Conservation (phyloP, 1,140 invertebrate species). For the Ladona fulva region DNA sequence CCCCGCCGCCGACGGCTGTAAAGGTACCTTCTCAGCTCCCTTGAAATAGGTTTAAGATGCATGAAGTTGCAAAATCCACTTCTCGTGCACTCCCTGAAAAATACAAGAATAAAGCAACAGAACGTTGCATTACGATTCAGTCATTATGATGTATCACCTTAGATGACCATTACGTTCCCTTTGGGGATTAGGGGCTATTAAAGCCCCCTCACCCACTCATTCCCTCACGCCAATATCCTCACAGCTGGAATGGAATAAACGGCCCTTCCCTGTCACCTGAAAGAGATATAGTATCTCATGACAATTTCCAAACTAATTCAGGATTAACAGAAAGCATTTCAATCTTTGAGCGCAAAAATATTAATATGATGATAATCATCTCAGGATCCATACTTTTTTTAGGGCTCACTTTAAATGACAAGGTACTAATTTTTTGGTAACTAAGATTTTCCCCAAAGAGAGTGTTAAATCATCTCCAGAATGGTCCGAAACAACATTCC, state of each 20-base stretch:
- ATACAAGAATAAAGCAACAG: conserved; percentile 19
- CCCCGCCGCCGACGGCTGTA: conserved; percentile 44
- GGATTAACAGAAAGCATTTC: neutral
- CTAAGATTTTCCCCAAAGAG: neutral
- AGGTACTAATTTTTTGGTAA: neutral
- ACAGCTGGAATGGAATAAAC: conserved; percentile 9
- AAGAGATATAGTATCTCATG: conserved; percentile 10
- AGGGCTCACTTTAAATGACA: too few relatives aligned
- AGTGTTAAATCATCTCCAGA: too few relatives aligned
- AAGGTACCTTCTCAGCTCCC: conserved; percentile 78
- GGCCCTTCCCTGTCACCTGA: conserved; percentile 5
- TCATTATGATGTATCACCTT: neutral
- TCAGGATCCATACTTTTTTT: neutral
- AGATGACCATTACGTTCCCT: conserved; percentile 8
- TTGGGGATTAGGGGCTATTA: neutral
- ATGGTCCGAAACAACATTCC: too few relatives aligned
- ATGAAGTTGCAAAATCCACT: conserved; percentile 99
- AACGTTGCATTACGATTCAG: conserved; percentile 5
- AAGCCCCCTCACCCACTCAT: neutral
- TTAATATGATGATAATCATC: neutral
- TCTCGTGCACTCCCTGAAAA: conserved; percentile 79
- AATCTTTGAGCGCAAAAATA: neutral
- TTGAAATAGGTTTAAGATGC: conserved; percentile 96
- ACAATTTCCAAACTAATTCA: conserved; percentile 6
- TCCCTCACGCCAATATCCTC: conserved; percentile 6